phyloP scores from a whole-genome alignment of 2,797 vertebrate species.

The Sebastiscus albofasciatus region DNA sequence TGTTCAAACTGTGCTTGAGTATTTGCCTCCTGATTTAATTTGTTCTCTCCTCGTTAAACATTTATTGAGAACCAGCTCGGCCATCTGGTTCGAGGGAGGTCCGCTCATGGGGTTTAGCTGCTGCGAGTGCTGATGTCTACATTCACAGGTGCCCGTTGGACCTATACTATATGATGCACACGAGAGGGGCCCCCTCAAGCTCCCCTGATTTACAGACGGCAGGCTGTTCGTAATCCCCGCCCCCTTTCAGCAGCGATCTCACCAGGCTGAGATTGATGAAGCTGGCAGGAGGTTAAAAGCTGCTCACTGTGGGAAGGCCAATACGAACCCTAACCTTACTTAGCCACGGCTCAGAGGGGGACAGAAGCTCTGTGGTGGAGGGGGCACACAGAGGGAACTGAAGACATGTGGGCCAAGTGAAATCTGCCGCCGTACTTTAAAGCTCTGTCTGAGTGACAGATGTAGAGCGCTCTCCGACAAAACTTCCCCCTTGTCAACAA shows the following conservation, averaged over 20 bases:
- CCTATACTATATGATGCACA: constrained; percentile 63
- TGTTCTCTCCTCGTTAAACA: constrained; percentile 68
- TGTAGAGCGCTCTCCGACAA: constrained; percentile 23
- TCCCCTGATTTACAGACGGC: constrained; percentile 69
- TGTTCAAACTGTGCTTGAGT: constrained; percentile 72
- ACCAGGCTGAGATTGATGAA: constrained; percentile 73
- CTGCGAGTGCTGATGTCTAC: constrained; percentile 54
- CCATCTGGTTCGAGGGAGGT: constrained; percentile 77
- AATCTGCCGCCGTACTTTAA: constrained; percentile 55
- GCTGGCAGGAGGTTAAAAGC: constrained; percentile 82
- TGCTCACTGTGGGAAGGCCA: constrained; percentile 77
- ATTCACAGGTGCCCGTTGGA: constrained; percentile 50
- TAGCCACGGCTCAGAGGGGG: constrained; percentile 63
- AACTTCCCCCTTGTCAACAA: constrained; percentile 38
- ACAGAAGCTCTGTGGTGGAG: constrained; percentile 50
- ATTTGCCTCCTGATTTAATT: constrained; percentile 77
- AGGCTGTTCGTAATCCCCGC: constrained; percentile 75
- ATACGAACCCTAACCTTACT: constrained; percentile 73
- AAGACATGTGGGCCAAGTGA: constrained; percentile 46
- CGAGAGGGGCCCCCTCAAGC: constrained; percentile 32
- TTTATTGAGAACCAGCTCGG: constrained; percentile 62
- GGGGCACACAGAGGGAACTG: constrained; percentile 35
- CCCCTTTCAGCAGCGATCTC: constrained; percentile 67
- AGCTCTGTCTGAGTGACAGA: constrained; percentile 52
- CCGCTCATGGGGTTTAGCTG: constrained; percentile 46